Evolutionary conservation across 2,797 vertebrate species (phyloP), one percentile per base, ranked within the genome.

Genomic region (Anniella stebbinsi): DNA sequence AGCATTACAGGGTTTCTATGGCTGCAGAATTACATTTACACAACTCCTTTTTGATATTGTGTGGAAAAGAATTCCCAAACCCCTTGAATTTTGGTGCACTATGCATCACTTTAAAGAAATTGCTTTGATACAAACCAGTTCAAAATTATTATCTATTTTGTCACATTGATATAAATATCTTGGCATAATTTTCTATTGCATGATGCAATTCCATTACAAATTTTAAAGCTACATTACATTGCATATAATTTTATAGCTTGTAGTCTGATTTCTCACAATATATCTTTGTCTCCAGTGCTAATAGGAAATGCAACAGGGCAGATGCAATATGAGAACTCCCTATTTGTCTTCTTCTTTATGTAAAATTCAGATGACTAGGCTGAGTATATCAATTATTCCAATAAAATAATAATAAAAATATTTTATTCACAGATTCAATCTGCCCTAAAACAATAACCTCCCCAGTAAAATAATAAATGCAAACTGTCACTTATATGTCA

Each of bases 181-280:
- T 54, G 13, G 17, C 45, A 51, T 69, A 45, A 70, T 63, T 78
- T 82, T 36, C 87, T 57, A 54, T 17, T 25, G 2, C 7, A 73
- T n/a, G 3, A 60, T 90, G 70, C 51, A 90, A 57, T 45, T 70
- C 88, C 72, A 81, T 80, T 77, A 84, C 21, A 86, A 86, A 80
- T 70, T 41, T 38, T 38, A 76, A 93, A 93, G n/a, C 18, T 89
- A 13, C 57, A 36, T 9, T 69, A 12, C 21, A 25, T 54, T 33
- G 13, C n/a, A 36, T 70, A 38, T 41, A 82, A 72, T 73, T 82
- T 87, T 80, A 90, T 12, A 82, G 89, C 72, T 88, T 17, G 11
- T 2, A 66, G 25, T 41, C 21, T 45, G 38, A 66, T 78, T 86
- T 81, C 11, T 86, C 91, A 28, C 38, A 75, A 84, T 84, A 66